phyloP scores from a whole-genome alignment of 2,888 invertebrate genomes.

The Ichneumoninae sp. region DNA sequence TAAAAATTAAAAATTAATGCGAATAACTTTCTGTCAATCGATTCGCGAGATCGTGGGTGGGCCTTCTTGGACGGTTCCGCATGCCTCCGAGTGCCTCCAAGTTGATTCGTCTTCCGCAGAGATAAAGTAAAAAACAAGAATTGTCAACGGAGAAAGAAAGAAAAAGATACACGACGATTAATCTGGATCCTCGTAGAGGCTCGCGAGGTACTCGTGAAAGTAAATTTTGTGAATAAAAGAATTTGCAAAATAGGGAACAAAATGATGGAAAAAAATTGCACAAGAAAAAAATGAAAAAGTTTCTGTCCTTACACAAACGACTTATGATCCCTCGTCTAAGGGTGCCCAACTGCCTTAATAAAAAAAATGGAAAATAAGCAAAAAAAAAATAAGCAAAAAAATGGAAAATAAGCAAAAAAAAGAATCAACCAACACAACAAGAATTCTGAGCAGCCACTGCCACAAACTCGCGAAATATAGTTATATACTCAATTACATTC shows the following conservation, averaged over 20 bases:
- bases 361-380: constrained; percentile 19
- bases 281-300: constrained; percentile 39
- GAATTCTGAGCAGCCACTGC: constrained; percentile 80
- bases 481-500: constrained; percentile 64
- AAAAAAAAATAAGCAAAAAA: too few relatives aligned
- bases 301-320: constrained; percentile 61
- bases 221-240: constrained; percentile 36
- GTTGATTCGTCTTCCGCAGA: constrained; percentile 45
- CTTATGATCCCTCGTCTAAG: constrained; percentile 67
- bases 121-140: constrained; percentile 11
- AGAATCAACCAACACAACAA: constrained; percentile 47
- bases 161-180: constrained; percentile 27
- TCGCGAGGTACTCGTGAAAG: constrained; percentile 54
- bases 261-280: constrained; percentile 34
- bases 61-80: constrained; percentile 62
- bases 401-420: too few relatives aligned
- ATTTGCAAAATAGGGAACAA: constrained; percentile 54
- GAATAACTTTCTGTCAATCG: constrained; percentile 31
- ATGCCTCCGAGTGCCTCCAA: constrained; percentile 43
- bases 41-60: constrained; percentile 53
- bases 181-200: constrained; percentile 53
- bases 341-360: constrained; percentile 79
- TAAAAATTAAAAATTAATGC: not conserved
- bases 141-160: constrained; percentile 7
- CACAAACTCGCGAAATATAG: constrained; percentile 69